Evolutionary conservation across 2,888 invertebrate genomes (phyloP).

Genomic region (Hemicrepidius hirtus): DNA sequence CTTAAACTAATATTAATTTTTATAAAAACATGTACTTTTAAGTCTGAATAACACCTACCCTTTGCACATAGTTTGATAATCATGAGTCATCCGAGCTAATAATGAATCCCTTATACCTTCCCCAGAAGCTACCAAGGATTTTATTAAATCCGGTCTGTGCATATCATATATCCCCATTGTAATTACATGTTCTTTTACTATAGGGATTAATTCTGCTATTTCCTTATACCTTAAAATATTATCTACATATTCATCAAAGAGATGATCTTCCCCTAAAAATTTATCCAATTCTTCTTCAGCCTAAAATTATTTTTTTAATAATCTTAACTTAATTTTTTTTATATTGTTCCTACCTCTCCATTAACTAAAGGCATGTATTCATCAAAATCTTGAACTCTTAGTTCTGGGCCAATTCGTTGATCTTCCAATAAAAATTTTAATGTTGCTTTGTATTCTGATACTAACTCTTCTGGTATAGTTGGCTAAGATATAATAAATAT

Average conservation of each 20-base stretch:
- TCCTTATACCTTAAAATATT: slow-evolving; percentile 78
- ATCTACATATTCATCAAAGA: slow-evolving; percentile 79
- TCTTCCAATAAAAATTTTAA: slow-evolving; percentile 81
- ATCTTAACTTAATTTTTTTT: slow-evolving; percentile 4
- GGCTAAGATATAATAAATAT: slow-evolving; percentile 75
- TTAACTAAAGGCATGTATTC: slow-evolving; percentile 85
- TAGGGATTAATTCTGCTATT: slow-evolving; percentile 78
- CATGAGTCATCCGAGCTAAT: slow-evolving; percentile 83
- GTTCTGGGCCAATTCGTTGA: slow-evolving; percentile 83
- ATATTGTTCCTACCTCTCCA: slow-evolving; percentile 73
- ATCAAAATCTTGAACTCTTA: slow-evolving; percentile 86
- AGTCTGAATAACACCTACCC: slow-evolving; percentile 73
- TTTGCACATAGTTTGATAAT: slow-evolving; percentile 87
- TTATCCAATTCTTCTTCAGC: slow-evolving; percentile 77
- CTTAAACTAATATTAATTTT: slow-evolving; percentile 77
- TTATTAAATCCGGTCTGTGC: slow-evolving; percentile 86
- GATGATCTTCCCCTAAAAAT: slow-evolving; percentile 80
- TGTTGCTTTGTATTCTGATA: slow-evolving; percentile 77
- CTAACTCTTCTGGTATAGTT: slow-evolving; percentile 81
- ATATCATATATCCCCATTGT: slow-evolving; percentile 91
- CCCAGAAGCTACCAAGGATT: slow-evolving; percentile 81
- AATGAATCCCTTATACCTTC: slow-evolving; percentile 81
- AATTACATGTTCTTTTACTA: slow-evolving; percentile 78
- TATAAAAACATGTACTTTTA: not conserved
- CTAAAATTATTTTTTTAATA: slow-evolving; percentile 65